Conservation (phyloP, 2,888 invertebrate genomes). For the Ormyrus thymus region DNA sequence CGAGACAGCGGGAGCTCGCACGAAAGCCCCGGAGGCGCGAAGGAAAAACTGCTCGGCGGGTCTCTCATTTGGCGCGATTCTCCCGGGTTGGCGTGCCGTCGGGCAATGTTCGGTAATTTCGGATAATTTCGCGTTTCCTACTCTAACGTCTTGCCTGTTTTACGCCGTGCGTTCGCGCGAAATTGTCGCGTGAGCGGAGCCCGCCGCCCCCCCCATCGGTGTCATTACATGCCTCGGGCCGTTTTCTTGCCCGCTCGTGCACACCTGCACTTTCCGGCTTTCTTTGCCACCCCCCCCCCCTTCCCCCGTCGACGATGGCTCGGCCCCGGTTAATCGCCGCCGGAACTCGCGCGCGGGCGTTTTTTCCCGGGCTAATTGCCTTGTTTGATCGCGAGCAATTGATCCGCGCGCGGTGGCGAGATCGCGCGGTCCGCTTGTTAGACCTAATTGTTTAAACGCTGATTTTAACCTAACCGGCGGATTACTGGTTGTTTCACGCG, state of each 20-base stretch:
- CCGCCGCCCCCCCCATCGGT: background rate
- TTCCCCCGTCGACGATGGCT: background rate
- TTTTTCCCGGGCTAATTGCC: conserved; percentile 12
- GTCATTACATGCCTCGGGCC: conserved; percentile 22
- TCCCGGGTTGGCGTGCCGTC: conserved; percentile 61
- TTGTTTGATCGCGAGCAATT: conserved; percentile 22
- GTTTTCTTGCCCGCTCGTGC: background rate
- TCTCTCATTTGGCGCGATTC: background rate
- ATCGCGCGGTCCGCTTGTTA: background rate
- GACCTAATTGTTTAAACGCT: conserved; percentile 6
- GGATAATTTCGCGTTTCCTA: conserved; percentile 66
- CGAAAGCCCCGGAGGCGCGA: background rate
- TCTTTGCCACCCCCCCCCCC: background rate
- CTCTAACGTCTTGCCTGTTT: conserved; percentile 59
- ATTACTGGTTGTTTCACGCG: too few species aligned
- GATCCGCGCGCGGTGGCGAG: background rate
- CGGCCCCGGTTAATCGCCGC: conserved; percentile 4
- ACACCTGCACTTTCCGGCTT: background rate
- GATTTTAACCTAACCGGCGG: background rate
- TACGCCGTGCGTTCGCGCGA: conserved; percentile 51
- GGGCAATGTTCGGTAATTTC: conserved; percentile 69
- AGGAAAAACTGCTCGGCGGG: background rate
- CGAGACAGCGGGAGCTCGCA: too few species aligned
- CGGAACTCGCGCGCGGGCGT: background rate
- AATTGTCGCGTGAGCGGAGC: conserved; percentile 44